Evolutionary conservation across 2,888 invertebrate genomes (phyloP).

Genomic region (Cryptocephalus primarius): DNA sequence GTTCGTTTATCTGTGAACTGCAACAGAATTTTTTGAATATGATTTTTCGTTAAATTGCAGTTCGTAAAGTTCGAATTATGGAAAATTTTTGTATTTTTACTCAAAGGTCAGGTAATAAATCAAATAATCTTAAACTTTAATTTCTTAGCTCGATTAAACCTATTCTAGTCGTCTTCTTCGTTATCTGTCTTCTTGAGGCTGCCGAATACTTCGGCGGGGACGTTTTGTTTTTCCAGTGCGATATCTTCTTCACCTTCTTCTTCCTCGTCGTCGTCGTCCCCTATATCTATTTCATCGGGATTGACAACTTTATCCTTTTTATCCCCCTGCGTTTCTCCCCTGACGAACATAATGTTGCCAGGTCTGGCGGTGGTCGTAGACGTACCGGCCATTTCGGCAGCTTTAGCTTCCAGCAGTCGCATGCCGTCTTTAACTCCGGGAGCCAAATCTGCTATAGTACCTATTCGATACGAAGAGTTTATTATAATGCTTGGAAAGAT

Average conservation of each 20-base stretch:
- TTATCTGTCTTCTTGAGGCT: slow-evolving; percentile 44
- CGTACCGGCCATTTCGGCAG: slow-evolving; percentile 52
- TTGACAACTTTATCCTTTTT: slow-evolving; percentile 62
- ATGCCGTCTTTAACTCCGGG: slow-evolving; percentile 76
- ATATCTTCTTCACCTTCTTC: slow-evolving; percentile 49
- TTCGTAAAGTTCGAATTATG: no score
- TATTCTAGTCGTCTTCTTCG: slow-evolving; percentile 8
- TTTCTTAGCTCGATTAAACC: not conserved
- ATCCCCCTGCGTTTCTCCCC: slow-evolving; percentile 74
- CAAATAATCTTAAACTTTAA: not conserved
- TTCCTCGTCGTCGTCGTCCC: slow-evolving; percentile 47
- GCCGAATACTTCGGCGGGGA: slow-evolving; percentile 90
- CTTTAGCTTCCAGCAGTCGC: slow-evolving; percentile 78
- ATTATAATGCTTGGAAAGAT: no score
- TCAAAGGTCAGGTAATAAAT: no score
- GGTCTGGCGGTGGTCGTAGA: slow-evolving; percentile 31
- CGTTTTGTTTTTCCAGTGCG: slow-evolving; percentile 70
- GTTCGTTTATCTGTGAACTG: no score
- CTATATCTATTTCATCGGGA: slow-evolving; percentile 82
- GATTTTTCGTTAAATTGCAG: no score
- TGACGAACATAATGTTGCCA: slow-evolving; percentile 72
- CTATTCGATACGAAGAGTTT: slow-evolving; percentile 33
- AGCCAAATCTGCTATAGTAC: slow-evolving; percentile 61
- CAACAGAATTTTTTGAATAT: no score
- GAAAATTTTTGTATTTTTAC: no score